Base-by-base conservation (phyloP, 2,888 invertebrate species). In the Tromatobia lineatoria region DNA sequence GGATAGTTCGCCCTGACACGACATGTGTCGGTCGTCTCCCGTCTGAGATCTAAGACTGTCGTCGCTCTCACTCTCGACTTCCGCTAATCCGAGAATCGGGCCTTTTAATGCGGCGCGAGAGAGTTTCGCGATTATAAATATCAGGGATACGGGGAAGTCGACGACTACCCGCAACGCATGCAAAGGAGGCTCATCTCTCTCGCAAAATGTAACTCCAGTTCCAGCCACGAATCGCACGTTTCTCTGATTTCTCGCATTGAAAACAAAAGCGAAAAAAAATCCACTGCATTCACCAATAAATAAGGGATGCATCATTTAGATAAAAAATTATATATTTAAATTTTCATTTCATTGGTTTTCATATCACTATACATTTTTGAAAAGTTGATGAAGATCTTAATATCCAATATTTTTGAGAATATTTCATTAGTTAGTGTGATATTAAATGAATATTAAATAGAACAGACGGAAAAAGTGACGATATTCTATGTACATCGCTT, bases 61-160 rank as follows among this genome's bases (percentile, higher is more conserved):
- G 84, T 82, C 71, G 74, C 67, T 81, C 74, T 89, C 92, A 92
- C 93, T 93, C 93, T 89, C 89, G 90, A 93, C 93, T 94, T 93
- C 93, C 93, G 93, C 92, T 93, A 93, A 93, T 94, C 94, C 93
- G 90, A 93, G 94, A 94, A 93, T 93, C 93, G 92, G 90, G 92
- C 90, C 93, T 93, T 94, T 94, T 93, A 94, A 94, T 94, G 92
- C 93, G 90, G 87, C 88, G 90, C 88, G 88, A 85, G 86, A 86
- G 85, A 88, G 90, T 92, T 93, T 92, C 91, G 92, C 93, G 93
- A 94, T 93, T 94, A 94, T 94, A 94, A 93, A 94, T 94, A 94
- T 93, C 93, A 92, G 87, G 90, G 91, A 90, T 93, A 93, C 93
- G 90, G 90, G 90, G 93, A 93, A 93, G 88, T 85, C 74, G 78